Evolutionary conservation across 2,888 invertebrate species (phyloP).

Genomic region (Euzetes globulus): DNA sequence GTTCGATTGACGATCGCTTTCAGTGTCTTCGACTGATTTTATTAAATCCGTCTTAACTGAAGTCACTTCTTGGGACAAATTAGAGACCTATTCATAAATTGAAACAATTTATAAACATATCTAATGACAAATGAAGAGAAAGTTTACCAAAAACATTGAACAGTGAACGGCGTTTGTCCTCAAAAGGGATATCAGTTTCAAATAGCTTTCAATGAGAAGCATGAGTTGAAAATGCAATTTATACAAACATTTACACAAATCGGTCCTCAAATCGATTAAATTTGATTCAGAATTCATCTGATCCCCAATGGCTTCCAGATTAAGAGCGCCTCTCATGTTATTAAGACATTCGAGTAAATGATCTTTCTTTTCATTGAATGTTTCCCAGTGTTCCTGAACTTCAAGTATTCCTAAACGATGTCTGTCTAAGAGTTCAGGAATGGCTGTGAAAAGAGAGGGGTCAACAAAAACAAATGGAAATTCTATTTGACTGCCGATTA

Average conservation of each 20-base stretch:
- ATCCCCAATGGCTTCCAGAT: constrained; percentile 63
- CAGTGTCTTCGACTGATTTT: constrained; percentile 46
- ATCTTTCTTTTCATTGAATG: constrained; percentile 83
- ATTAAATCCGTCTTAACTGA: constrained; percentile 46
- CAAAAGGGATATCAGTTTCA: constrained; percentile 49
- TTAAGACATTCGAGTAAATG: constrained; percentile 63
- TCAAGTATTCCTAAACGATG: constrained; percentile 81
- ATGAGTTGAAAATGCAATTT: constrained; percentile 87
- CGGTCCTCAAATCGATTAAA: constrained; percentile 64
- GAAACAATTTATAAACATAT: background rate
- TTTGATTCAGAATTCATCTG: constrained; percentile 56
- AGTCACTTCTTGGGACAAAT: constrained; percentile 47
- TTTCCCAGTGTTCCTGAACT: constrained; percentile 89
- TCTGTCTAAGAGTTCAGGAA: constrained; percentile 65
- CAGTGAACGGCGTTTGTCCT: constrained; percentile 12
- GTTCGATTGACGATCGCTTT: constrained; percentile 44
- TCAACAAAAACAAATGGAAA: constrained; percentile 84
- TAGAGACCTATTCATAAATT: constrained; percentile 41
- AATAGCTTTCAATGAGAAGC: constrained; percentile 64
- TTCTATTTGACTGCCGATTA: constrained; percentile 58
- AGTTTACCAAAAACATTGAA: constrained; percentile 20
- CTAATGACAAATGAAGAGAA: background rate
- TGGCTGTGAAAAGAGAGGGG: constrained; percentile 46
- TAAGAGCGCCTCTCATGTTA: constrained; percentile 62
- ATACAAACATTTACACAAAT: constrained; percentile 77